Evolutionary conservation across 2,113 vertebrate species (phyloP), one percentile per base, ranked within the genome.

Genomic region (Notothenia coriiceps): DNA sequence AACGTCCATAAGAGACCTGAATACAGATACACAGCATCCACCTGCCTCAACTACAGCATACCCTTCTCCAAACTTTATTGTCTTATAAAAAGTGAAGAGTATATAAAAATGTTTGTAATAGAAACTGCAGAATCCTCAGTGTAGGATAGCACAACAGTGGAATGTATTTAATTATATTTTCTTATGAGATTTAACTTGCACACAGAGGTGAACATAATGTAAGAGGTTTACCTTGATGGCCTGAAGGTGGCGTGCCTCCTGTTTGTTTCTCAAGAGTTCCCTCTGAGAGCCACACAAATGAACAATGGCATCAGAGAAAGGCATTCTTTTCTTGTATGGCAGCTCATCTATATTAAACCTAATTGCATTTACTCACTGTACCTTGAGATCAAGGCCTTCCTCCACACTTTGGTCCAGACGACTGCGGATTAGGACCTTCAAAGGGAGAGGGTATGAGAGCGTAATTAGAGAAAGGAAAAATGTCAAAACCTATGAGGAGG

Each of bases 321-420:
- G 33, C 11, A 11, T 7, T 47, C 35, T 57, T 66, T 18, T 46
- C 25, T 52, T 18, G 7, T 43, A 65, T 65, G 7, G 70, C 65
- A 76, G 68, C 70, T 75, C 65, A 67, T 84, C 71, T 82, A 68
- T 75, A 57, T 74, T 72, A 84, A 79, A 65, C 52, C 83, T 70
- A 87, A 84, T 94, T 92, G 79, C 25, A 70, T 83, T 89, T 76
- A 78, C 82, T 76, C 64, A 72, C 68, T 64, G 83, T 89, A 99
- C 98, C 97, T 99, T 99, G 49, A 99, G 92, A 86, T 97, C 96
- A 92, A 98, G 95, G 77, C 97, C 95, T 86, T 99, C 97, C 72
- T 97, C 97, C 93, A 95, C 85, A 40, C 97, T 99, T 95, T 98
- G 97, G 92, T 99, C 98, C 90, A 99, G 94, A 2, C 96, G 97